A percentile compares a stretch with the other conserved stretches of the same genome.
phyloP scores from a whole-genome alignment of 2,797 vertebrate species.

The Gambelia wislizenii region DNA sequence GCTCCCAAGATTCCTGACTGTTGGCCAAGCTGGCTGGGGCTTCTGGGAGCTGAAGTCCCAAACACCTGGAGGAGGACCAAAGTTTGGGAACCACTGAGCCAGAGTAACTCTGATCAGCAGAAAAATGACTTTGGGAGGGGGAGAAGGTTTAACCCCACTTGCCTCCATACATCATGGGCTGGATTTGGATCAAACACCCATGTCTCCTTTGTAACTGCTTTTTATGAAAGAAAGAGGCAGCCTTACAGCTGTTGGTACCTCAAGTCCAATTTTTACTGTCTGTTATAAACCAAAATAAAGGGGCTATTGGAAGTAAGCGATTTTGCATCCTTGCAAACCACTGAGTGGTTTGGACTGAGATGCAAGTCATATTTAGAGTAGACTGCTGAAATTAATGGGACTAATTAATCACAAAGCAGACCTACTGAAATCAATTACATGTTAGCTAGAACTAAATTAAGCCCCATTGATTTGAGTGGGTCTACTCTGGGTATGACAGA shows the following conservation, averaged over 20 bases:
- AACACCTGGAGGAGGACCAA: too few species aligned
- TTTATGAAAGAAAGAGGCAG: background rate
- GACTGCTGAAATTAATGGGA: background rate
- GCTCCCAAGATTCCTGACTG: too few species aligned
- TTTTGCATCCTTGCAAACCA: background rate
- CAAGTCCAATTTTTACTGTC: background rate
- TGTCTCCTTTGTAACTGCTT: too few species aligned
- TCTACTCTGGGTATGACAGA: background rate
- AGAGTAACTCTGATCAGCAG: too few species aligned
- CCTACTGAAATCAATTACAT: background rate
- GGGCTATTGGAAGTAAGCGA: background rate
- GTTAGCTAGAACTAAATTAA: background rate
- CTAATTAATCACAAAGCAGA: background rate
- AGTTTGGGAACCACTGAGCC: too few species aligned
- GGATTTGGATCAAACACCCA: too few species aligned
- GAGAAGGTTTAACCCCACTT: too few species aligned
- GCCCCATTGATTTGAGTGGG: background rate
- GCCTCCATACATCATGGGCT: too few species aligned
- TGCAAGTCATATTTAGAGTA: background rate
- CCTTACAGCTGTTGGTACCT: background rate
- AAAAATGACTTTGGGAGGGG: too few species aligned
- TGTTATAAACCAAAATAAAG: background rate
- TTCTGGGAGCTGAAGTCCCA: too few species aligned
- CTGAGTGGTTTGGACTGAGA: background rate
- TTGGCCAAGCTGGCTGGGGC: too few species aligned